Evolutionary conservation across 2,888 invertebrate genomes (phyloP).

Genomic region (Orchesella flavescens): DNA sequence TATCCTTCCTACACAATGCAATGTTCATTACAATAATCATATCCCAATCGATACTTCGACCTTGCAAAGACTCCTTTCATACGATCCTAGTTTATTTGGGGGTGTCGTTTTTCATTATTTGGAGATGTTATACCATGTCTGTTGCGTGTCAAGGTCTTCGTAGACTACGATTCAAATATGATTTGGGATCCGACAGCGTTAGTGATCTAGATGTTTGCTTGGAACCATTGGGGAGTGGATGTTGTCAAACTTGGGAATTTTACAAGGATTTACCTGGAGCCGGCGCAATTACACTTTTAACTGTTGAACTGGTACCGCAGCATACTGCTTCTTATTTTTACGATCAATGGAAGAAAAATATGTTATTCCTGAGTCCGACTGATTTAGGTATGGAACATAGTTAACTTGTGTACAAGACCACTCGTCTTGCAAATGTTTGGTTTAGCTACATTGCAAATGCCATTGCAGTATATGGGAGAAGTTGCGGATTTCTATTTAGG

Average conservation of each 20-base stretch:
- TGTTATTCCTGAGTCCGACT: not conserved
- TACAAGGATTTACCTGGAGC: constrained; percentile 63
- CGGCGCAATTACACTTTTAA: constrained; percentile 53
- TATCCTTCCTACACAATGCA: constrained; percentile 42
- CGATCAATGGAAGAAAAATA: too few species aligned
- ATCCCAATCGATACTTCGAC: constrained; percentile 11
- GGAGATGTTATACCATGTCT: constrained; percentile 59
- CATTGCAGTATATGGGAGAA: constrained; percentile 8
- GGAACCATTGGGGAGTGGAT: constrained; percentile 61
- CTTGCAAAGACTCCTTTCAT: not conserved
- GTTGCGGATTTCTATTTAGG: constrained; percentile 26
- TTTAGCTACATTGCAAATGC: constrained; percentile 1
- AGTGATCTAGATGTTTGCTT: constrained; percentile 52
- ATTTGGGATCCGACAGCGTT: constrained; percentile 36
- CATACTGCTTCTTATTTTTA: too few species aligned
- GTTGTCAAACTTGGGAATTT: constrained; percentile 52
- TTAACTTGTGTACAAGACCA: constrained; percentile 51
- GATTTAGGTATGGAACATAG: constrained; percentile 58
- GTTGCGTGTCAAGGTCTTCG: constrained; percentile 54
- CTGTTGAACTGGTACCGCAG: constrained; percentile 59
- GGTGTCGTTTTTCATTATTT: constrained; percentile 41
- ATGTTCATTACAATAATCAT: constrained; percentile 9
- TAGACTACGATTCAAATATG: constrained; percentile 51
- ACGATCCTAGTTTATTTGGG: constrained; percentile 23
- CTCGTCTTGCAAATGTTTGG: constrained; percentile 51